These are phyloP conservation scores for Cirrhinus molitorella DNA, from an alignment of 2,797 vertebrate genomes.

Conservation along the genomic window DNA sequence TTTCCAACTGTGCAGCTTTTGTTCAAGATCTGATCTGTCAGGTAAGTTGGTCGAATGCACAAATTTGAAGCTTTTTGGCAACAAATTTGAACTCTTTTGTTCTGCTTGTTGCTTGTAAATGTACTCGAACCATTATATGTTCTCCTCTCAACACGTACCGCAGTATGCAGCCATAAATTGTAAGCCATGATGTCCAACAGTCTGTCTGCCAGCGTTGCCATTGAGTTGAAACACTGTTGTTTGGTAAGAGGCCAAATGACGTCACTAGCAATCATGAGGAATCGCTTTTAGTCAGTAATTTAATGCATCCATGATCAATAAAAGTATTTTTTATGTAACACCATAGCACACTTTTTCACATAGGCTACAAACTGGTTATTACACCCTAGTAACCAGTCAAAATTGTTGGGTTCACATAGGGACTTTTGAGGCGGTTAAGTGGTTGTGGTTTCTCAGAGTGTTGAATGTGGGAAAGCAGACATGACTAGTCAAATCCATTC, in stretches of 20 bases:
- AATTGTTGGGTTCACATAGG: neutral
- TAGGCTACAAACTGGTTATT: neutral
- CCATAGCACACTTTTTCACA: neutral
- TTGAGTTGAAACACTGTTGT: neutral
- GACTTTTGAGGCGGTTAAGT: neutral
- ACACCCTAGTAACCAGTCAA: neutral
- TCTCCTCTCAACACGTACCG: neutral
- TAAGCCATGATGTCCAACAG: neutral
- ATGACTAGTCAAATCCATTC: constrained; percentile 18
- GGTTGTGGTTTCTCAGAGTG: neutral
- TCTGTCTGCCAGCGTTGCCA: neutral
- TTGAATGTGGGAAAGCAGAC: constrained; percentile 28
- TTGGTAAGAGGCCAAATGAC: neutral
- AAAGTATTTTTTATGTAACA: neutral
- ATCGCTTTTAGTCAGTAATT: neutral
- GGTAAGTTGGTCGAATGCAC: constrained; percentile 75
- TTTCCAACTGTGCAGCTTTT: constrained; percentile 82
- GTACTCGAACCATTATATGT: neutral
- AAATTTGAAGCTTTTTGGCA: neutral
- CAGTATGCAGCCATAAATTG: neutral
- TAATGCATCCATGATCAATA: neutral
- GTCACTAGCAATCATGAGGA: neutral
- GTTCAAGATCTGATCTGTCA: constrained; percentile 92
- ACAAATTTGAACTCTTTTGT: neutral
- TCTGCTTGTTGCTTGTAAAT: neutral